phyloP scores from a whole-genome alignment of 2,888 invertebrate species.

The Dastarcus helophoroides region DNA sequence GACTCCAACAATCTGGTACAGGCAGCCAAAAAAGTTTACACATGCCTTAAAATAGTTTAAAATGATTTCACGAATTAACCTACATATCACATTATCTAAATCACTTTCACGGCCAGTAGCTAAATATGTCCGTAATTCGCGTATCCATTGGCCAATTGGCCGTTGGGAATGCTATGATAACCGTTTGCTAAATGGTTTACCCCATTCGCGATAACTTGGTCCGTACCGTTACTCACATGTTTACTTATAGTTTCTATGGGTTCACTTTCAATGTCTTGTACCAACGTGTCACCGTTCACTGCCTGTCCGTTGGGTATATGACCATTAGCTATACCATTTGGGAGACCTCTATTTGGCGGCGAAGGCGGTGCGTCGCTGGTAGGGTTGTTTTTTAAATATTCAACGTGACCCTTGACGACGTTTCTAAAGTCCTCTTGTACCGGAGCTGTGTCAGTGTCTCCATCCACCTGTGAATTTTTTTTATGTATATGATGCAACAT shows the following conservation, averaged over 20 bases:
- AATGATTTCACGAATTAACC: too few relatives aligned
- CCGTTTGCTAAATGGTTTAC: constrained; percentile 38
- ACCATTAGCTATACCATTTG: constrained; percentile 18
- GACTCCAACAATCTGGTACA: too few relatives aligned
- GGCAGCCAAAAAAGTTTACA: too few relatives aligned
- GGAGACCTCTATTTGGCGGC: constrained; percentile 5
- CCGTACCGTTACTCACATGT: constrained; percentile 23
- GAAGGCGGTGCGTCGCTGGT: too few relatives aligned
- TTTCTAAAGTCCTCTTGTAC: constrained; percentile 69
- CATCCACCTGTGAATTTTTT: constrained; percentile 67
- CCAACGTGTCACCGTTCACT: constrained; percentile 15
- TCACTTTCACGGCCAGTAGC: too few relatives aligned
- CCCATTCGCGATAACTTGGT: constrained; percentile 36
- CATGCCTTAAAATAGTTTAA: too few relatives aligned
- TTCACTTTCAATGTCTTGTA: constrained; percentile 23
- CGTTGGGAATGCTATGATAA: constrained; percentile 18
- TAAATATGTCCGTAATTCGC: too few relatives aligned
- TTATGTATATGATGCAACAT: too few relatives aligned
- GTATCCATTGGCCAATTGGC: too few relatives aligned
- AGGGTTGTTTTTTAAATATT: constrained; percentile 44
- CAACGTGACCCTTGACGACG: constrained; percentile 57
- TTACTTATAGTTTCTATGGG: constrained; percentile 32
- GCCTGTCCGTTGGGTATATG: constrained; percentile 16
- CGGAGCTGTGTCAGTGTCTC: constrained; percentile 68
- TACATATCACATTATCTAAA: too few relatives aligned